A percentile compares a stretch with the other conserved stretches of the same genome.
Conservation (phyloP, 2,888 invertebrate species). For the Perizoma flavofasciatum region DNA sequence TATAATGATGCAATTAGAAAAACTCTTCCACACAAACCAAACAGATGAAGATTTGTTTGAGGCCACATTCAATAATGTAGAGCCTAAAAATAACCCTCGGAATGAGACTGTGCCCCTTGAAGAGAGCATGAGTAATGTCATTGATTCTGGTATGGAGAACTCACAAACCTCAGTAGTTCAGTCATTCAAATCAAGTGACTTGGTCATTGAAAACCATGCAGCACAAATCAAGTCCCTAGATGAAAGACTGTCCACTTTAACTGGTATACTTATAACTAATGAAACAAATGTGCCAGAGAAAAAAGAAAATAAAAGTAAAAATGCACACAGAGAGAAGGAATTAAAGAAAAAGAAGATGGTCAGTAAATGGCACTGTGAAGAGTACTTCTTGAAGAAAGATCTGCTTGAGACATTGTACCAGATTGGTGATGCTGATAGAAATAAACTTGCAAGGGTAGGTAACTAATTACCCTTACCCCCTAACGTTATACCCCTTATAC, state of each 20-base stretch:
- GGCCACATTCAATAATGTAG: conserved; percentile 53
- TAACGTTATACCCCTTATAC: too few species aligned
- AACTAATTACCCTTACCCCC: background rate
- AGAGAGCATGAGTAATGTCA: conserved; percentile 41
- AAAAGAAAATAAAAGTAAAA: conserved; percentile 41
- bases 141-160: conserved; percentile 33
- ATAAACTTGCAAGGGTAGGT: conserved; percentile 62
- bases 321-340: conserved; percentile 16
- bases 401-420: conserved; percentile 69
- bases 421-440: conserved; percentile 69
- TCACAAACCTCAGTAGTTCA: conserved; percentile 29
- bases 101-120: conserved; percentile 32
- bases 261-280: conserved; percentile 55
- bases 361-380: conserved; percentile 77
- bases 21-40: conserved; percentile 68
- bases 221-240: conserved; percentile 66
- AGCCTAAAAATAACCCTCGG: conserved; percentile 24
- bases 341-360: conserved; percentile 38
- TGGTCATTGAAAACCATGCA: conserved; percentile 55
- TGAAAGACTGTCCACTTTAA: conserved; percentile 63
- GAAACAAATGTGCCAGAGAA: conserved; percentile 38
- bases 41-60: conserved; percentile 77
- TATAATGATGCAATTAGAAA: conserved; percentile 70
- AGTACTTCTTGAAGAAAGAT: conserved; percentile 69
- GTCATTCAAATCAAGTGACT: conserved; percentile 34